A percentile compares a stretch with the other conserved stretches of the same genome.
Evolutionary conservation across 2,113 vertebrate genomes (phyloP).

Genomic region (Sorex fumeus): DNA sequence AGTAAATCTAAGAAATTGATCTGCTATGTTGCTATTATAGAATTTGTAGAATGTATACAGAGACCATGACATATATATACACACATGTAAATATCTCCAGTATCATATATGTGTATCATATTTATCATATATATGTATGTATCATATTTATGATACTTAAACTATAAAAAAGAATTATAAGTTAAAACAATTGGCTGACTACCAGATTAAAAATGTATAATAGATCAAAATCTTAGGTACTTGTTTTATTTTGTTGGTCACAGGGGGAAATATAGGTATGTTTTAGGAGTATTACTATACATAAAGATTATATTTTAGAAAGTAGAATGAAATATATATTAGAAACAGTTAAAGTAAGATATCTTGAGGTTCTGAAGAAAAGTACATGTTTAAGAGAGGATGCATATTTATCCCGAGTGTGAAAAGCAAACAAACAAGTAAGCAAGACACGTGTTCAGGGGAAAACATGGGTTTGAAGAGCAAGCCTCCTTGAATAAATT

Average conservation of each 20-base stretch:
- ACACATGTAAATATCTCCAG: too few species aligned
- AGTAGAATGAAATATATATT: neutral
- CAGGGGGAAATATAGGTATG: fast-evolving
- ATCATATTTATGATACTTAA: neutral
- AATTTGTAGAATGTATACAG: too few species aligned
- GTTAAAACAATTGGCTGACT: neutral
- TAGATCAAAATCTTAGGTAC: neutral
- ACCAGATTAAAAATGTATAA: neutral
- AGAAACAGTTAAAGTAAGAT: neutral
- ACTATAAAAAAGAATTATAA: neutral
- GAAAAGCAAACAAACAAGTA: too few species aligned
- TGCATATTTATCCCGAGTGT: too few species aligned
- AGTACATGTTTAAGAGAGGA: too few species aligned
- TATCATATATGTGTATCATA: too few species aligned
- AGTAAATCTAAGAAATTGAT: neutral
- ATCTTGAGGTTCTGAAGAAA: neutral
- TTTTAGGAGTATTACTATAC: neutral
- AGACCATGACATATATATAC: too few species aligned
- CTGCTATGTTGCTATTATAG: neutral
- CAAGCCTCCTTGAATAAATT: neutral
- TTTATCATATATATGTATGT: too few species aligned
- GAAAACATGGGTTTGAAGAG: neutral
- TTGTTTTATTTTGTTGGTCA: neutral
- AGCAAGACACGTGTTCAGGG: too few species aligned
- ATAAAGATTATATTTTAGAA: neutral